Base-by-base conservation (phyloP, 1,140 invertebrate genomes). In the Drosophila ambigua region DNA sequence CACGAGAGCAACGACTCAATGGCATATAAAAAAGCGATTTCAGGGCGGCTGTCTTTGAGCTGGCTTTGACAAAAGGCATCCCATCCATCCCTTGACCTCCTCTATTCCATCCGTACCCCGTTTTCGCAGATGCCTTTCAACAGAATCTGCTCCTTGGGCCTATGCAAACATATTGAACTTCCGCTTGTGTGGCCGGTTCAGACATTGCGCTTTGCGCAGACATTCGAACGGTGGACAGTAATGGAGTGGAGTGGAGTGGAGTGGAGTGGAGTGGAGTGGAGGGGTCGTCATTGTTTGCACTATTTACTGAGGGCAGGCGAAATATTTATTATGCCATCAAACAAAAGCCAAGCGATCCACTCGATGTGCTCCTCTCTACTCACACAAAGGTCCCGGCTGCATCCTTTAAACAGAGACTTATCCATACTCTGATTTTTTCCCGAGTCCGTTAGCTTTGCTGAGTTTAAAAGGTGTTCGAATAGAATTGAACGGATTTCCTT, bases 291-390 rank as follows among this genome's bases (percentile, higher is more conserved):
- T 84, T 88, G 83, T 87, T 74, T 67, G 28, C 64, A 60, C 72
- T 87, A 66, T 87, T 87, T 88, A 67, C 79, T 41, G 55, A 79
- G 75, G 67, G 58, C 82, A 46, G 49, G 58, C 79, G 51, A 83
- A 78, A 83, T 87, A 88, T 87, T 87, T 87, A 87, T 87, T 87
- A 88, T 87, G 83, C 83, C 83, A 87, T 87, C 83, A 82, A 78
- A 85, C 76, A 88, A 79, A 88, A 76, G 79, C 54, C 74, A 59
- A 46, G 50, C 62, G 55, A 39, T 65, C 60, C 60, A 62, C 78
- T 82, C 78, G 65, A 79, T 43, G 61, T 63, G 65, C 59, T 45
- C 41, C 72, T 55, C 16, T 39, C 57, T 62, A 13, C 45, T 43
- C 54, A 50, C 41, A 53, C 44, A 54, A 79, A 74, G 62, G 48